Evolutionary conservation across 2,797 vertebrate species (phyloP), one percentile per base, ranked within the genome.

Genomic region (Heliangelus exortis): DNA sequence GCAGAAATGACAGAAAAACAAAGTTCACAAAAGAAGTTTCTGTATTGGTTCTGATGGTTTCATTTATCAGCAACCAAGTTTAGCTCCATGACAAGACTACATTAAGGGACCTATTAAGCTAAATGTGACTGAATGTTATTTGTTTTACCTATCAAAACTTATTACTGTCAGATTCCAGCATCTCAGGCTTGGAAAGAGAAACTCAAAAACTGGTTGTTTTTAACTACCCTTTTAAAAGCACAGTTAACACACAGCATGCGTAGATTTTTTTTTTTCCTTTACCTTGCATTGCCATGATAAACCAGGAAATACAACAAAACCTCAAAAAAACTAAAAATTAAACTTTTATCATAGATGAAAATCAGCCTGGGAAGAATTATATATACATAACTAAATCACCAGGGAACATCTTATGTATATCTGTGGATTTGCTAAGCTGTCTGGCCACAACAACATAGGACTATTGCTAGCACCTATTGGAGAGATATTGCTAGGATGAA

Each of bases 151-250:
- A 57, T 85, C 87, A 82, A 66, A 93, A 92, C 22, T 55, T 78
- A 58, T 92, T 78, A 94, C 47, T 72, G n/a, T 87, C 88, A 92
- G 86, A 96, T n/a, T 31, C 36, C 45, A 93, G 36, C 48, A 65
- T 10, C 45, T 58, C 23, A 58, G 65, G 41, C 67, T 89, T 68
- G 48, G 34, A 74, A 74, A 84, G 16, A 81, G 4, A 87, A 53
- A 72, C 69, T 54, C 67, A 68, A 72, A 89, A 80, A 29, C 33
- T 75, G 10, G 6, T 61, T 84, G 21, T 39, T 92, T 83, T 21
- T 66, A 90, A 68, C 45, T 61, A 15, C 54, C 65, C 6, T 67
- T 87, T 61, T 23, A 29, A 58, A 87, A 85, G 53, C 23, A 61
- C 21, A 41, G 33, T n/a, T 72, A 72, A 78, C 15, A 21, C 6